Conservation (phyloP, 2,797 vertebrate genomes). For the Amblyopsis hoosieri region DNA sequence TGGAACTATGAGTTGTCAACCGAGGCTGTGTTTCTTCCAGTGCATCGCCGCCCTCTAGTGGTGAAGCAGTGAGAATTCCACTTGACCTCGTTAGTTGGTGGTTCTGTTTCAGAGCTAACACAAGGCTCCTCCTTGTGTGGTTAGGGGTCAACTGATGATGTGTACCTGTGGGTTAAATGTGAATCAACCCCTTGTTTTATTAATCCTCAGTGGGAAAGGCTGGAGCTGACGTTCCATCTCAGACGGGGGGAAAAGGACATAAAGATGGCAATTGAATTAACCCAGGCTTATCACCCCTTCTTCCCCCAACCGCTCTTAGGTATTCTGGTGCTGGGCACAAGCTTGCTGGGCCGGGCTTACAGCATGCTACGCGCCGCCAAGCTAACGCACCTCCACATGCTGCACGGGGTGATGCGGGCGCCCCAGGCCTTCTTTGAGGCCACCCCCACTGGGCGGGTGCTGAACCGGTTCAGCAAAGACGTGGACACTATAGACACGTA, state of each 20-base stretch:
- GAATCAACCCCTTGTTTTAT: no score
- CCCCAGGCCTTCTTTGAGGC: conserved; percentile 83
- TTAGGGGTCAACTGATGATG: no score
- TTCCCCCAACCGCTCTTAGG: conserved; percentile 68
- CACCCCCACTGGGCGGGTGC: conserved; percentile 79
- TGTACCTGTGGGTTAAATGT: no score
- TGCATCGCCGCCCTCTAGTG: conserved; percentile 55
- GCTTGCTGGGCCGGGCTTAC: conserved; percentile 77
- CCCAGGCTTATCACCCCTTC: conserved; percentile 40
- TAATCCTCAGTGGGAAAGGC: background rate
- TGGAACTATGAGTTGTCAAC: background rate
- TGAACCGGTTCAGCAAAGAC: conserved; percentile 86
- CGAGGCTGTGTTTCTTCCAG: conserved; percentile 15
- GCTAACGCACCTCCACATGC: conserved; percentile 77
- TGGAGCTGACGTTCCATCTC: background rate
- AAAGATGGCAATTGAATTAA: conserved; percentile 45
- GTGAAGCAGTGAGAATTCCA: conserved; percentile 27
- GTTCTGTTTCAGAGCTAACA: conserved; percentile 11
- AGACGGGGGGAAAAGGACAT: background rate
- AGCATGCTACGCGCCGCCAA: conserved; percentile 79
- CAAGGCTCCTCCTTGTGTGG: background rate
- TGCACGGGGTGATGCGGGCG: conserved; percentile 77
- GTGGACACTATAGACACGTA: conserved; percentile 80
- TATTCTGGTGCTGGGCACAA: conserved; percentile 78
- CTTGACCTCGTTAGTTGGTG: background rate